A percentile compares a stretch with the other conserved stretches of the same genome.
Evolutionary conservation across 2,888 invertebrate genomes (phyloP).

Genomic region (Drosophila neonasuta): DNA sequence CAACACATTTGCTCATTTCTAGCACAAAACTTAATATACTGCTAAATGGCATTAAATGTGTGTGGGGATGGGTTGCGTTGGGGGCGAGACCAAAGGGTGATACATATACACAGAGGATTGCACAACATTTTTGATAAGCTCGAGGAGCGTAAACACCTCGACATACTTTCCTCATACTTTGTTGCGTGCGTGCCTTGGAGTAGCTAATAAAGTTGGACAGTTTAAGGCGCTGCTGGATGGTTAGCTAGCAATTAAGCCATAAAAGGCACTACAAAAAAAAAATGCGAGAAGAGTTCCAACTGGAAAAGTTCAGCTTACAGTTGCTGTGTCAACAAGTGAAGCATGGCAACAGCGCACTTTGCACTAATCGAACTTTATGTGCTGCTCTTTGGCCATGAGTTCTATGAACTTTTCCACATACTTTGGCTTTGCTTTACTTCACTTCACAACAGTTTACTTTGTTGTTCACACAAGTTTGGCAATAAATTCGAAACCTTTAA

Average conservation of each 20-base stretch:
- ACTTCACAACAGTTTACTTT: conserved; percentile 15
- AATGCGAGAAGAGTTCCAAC: conserved; percentile 4
- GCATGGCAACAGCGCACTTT: conserved; percentile 55
- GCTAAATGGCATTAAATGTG: conserved; percentile 74
- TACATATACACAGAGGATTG: conserved; percentile 14
- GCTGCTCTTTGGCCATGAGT: conserved; percentile 47
- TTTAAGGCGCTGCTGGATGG: conserved; percentile 41
- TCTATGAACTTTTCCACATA: conserved; percentile 45
- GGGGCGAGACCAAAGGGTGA: conserved; percentile 22
- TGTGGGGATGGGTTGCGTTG: neutral
- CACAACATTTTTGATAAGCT: conserved; percentile 68
- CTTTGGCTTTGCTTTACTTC: conserved; percentile 9
- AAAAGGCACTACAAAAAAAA: conserved; percentile 48
- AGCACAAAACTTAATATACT: conserved; percentile 77
- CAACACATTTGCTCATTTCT: conserved; percentile 66
- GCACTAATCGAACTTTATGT: conserved; percentile 68
- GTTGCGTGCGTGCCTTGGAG: conserved; percentile 58
- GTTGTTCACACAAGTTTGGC: conserved; percentile 23
- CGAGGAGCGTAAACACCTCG: conserved; percentile 69
- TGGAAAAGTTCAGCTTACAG: conserved; percentile 36
- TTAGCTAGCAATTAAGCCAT: conserved; percentile 52
- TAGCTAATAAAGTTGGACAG: conserved; percentile 67
- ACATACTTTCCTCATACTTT: conserved; percentile 46
- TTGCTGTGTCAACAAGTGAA: conserved; percentile 53
- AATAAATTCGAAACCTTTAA: conserved; percentile 55